phyloP scores from a whole-genome alignment of 2,888 invertebrate genomes.

The Pammene aurita region DNA sequence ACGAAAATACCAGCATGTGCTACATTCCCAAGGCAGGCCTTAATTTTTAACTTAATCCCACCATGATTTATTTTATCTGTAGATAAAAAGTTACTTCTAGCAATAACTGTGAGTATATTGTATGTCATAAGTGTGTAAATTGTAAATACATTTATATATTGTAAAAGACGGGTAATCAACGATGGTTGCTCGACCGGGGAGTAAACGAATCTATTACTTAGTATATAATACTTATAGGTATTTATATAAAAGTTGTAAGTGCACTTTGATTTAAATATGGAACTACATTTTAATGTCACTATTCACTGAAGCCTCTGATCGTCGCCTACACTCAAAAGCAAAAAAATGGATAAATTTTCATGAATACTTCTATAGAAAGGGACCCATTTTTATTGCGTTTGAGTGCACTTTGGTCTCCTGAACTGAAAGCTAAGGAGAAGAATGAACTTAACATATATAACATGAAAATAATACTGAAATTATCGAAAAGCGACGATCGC shows the following conservation, averaged over 20 bases:
- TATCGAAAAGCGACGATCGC: conserved; percentile 21
- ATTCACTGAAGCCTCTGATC: conserved; percentile 51
- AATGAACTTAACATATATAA: conserved; percentile 52
- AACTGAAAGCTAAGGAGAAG: conserved; percentile 45
- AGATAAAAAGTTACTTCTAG: conserved; percentile 78
- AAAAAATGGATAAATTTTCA: neutral
- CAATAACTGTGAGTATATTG: conserved; percentile 75
- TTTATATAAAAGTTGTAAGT: conserved; percentile 76
- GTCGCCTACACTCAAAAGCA: conserved; percentile 32
- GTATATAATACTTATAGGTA: conserved; percentile 64
- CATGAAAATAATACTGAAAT: conserved; percentile 51
- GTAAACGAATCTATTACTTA: conserved; percentile 45
- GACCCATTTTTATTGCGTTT: neutral
- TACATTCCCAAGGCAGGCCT: conserved; percentile 30
- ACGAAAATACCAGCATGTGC: conserved; percentile 24
- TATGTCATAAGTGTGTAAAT: conserved; percentile 77
- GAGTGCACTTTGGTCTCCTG: conserved; percentile 37
- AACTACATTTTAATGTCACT: conserved; percentile 71
- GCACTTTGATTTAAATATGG: conserved; percentile 77
- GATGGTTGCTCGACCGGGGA: conserved; percentile 69
- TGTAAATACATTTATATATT: conserved; percentile 80
- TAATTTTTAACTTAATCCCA: conserved; percentile 59
- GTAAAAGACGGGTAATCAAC: conserved; percentile 73
- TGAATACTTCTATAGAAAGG: neutral
- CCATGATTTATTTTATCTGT: conserved; percentile 69